Base-by-base conservation (phyloP, 1,140 invertebrate species). In the Drosophila bifasciata region DNA sequence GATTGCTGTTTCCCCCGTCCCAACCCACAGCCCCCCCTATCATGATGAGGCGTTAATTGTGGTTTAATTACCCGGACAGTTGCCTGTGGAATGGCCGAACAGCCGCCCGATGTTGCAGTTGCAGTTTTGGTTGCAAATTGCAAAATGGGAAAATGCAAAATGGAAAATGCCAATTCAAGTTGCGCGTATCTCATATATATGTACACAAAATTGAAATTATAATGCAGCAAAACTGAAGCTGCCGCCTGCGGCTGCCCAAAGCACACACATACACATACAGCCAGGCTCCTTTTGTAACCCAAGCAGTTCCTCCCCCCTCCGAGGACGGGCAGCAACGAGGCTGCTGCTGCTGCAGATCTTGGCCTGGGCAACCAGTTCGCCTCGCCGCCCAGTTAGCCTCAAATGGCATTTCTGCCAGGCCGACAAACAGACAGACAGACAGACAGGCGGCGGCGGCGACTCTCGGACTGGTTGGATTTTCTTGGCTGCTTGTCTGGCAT, bases 131-230 rank as follows among this genome's bases (percentile, higher is more conserved):
- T 58, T 71, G 76, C 62, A 55, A 51, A 78, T 46, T 79, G 76
- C 70, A 68, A 79, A 78, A 79, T 78, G 76, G 76, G 64, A 68
- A 79, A 78, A 79, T 78, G 76, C 76, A 77, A 79, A 78, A 76
- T 76, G 69, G 60, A 84, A 81, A 83, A 86, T 85, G 80, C 72
- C 80, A 85, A 85, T 85, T 85, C 80, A 76, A 63, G 76, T 66
- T 55, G 67, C 60, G 74, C 74, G 69, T 81, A 81, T 83, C 74
- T 83, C 74, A 70, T 63, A 85, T 76, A 79, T 76, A 85, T 76
- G 76, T 76, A 83, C 79, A 83, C 74, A 77, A 76, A 80, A 86
- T 73, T 76, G 67, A 86, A 86, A 76, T 85, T 73, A 85, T 76
- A 80, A 78, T 83, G 77, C 79, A 56, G 63, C 61, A 48, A 68